These are phyloP conservation scores for Callyntrura sp. DNA, from an alignment of 2,888 invertebrate species.

Conservation along the genomic window DNA sequence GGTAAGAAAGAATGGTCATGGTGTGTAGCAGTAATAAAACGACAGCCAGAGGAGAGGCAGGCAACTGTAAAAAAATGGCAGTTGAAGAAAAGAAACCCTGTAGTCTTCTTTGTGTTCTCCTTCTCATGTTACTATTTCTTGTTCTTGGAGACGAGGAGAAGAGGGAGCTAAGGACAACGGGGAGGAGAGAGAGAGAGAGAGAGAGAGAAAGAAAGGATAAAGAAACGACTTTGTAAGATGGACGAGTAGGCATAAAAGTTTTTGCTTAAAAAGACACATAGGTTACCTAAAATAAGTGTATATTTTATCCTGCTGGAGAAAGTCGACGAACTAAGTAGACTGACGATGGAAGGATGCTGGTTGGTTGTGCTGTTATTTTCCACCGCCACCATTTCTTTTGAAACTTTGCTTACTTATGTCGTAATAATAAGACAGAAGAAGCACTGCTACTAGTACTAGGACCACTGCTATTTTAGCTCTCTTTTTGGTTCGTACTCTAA, in stretches of 20 bases:
- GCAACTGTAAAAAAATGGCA: conserved; percentile 23
- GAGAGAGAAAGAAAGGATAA: conserved; percentile 62
- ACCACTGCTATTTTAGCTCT: not conserved
- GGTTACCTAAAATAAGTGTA: conserved; percentile 59
- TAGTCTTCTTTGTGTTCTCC: conserved; percentile 24
- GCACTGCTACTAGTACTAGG: not conserved
- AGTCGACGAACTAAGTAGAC: conserved; percentile 13
- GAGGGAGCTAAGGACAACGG: not conserved
- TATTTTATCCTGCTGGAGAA: conserved; percentile 25
- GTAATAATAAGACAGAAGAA: conserved; percentile 39
- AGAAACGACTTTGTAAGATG: conserved; percentile 74
- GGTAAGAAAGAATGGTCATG: conserved; percentile 28
- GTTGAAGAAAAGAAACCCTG: not conserved
- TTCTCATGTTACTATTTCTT: conserved; percentile 1
- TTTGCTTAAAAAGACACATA: conserved; percentile 73
- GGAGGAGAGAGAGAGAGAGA: conserved; percentile 1
- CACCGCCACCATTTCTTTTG: conserved; percentile 26
- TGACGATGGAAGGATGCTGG: conserved; percentile 63
- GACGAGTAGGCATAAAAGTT: conserved; percentile 76
- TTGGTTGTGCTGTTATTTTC: conserved; percentile 48
- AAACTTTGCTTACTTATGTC: conserved; percentile 7
- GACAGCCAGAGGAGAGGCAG: not conserved
- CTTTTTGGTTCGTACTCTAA: conserved; percentile 7
- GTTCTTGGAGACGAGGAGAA: not conserved
- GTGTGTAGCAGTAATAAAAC: conserved; percentile 21